These are phyloP conservation scores for Aricia agestis DNA, from an alignment of 1,140 invertebrate genomes.

Conservation along the genomic window DNA sequence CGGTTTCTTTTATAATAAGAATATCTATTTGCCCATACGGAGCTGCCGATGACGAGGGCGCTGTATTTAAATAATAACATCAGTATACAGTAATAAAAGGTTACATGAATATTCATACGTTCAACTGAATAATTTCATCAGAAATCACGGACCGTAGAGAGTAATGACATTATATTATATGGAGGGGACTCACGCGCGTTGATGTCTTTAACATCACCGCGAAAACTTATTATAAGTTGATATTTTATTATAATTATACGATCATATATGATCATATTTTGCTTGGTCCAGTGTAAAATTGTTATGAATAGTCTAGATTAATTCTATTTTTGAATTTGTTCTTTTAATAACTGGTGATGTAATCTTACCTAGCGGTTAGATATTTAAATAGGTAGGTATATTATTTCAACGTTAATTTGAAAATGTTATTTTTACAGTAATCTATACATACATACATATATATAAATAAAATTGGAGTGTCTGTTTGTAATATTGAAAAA, in stretches of 20 bases:
- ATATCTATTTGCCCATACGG: too few relatives aligned
- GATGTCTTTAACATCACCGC: conserved; percentile 18
- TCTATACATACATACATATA: too few relatives aligned
- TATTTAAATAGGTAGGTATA: neutral
- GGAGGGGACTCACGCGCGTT: conserved; percentile 10
- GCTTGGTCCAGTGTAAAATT: too few relatives aligned
- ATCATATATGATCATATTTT: too few relatives aligned
- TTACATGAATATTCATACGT: neutral
- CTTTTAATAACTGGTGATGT: neutral
- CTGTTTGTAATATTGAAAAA: too few relatives aligned
- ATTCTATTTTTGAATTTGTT: neutral
- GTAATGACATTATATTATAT: neutral
- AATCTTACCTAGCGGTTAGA: neutral
- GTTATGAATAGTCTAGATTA: too few relatives aligned
- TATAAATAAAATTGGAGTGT: too few relatives aligned
- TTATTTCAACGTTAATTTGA: neutral
- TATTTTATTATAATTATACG: too few relatives aligned
- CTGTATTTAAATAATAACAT: neutral
- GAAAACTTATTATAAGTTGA: neutral
- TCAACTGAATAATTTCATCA: neutral
- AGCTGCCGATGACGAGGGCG: neutral
- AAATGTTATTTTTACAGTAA: neutral
- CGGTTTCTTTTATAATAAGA: too few relatives aligned
- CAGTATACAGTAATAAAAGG: neutral
- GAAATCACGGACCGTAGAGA: conserved; percentile 2